Base-by-base conservation (phyloP, 2,113 vertebrate genomes). In the Rhynchomys soricoides region DNA sequence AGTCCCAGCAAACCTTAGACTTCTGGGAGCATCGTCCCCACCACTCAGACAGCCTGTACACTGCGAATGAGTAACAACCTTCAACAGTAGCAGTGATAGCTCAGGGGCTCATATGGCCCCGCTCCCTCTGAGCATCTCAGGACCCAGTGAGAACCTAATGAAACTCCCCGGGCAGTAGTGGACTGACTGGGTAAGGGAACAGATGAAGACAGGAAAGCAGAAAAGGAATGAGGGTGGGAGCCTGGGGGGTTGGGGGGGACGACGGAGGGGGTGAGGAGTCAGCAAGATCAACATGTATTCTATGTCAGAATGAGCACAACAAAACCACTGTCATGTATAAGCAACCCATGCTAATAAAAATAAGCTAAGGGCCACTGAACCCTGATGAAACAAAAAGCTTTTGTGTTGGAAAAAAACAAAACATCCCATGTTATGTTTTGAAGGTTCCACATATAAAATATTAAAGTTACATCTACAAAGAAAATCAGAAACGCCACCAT, bases 401-500 rank as follows among this genome's bases (percentile, higher is more conserved):
- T 26, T 40, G 34, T 71, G 21, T 11, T 73, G 34, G 13, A n/a
- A 73, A 55, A 71, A 37, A 52, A 71, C 15, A 50, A 70, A 92
- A 73, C 48, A 77, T 1, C 3, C 40, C 40, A 62, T 3, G 16
- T 10, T 1, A 64, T 29, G 86, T 40, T 92, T 88, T 64, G 74
- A 93, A 31, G 7, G 52, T 94, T 88, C 79, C 34, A 86, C 52
- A 73, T 95, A 34, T 43, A 93, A 24, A 90, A 66, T 87, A 86
- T 78, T 88, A 21, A 85, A 95, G 75, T 85, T 81, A 83, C 92
- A 29, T 92, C 81, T 75, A 64, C 70, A 89, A 1, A 85, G 86
- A 82, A 71, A 95, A 94, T 1, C 0, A 43, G n/a, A 26, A 81
- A 52, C 17, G 5, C 0, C 40, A 29, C 92, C 50, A 70, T 4